Evolutionary conservation across 2,113 vertebrate genomes (phyloP), one percentile per base, ranked within the genome.

Genomic region (Plecturocebus donacophilus): DNA sequence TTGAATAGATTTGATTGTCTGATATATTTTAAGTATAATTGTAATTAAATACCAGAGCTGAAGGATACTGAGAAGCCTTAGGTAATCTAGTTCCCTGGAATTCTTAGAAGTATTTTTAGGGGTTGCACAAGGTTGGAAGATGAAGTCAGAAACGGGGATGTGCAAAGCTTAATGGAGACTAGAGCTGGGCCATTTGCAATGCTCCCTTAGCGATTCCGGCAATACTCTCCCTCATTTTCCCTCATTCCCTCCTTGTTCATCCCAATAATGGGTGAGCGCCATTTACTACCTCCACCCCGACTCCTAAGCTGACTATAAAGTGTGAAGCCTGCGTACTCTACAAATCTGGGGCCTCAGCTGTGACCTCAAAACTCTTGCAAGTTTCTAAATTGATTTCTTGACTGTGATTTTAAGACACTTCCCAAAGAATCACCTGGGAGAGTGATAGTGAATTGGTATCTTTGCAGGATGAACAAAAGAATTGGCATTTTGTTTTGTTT

Each of bases 31-130:
- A 95, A 94, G 66, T 47, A 16, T 81, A 40, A 32, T 17, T 81
- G 5, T 85, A 47, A 88, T 93, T 94, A 68, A 84, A 87, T 66
- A 64, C 87, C 52, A 95, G 58, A 83, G 47, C 38, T 52, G 56
- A 92, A 92, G 77, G 66, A 93, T 58, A 30, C 10, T 40, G 68
- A 52, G 80, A 42, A 85, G 8, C 38, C 35, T 49, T 30, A 38
- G 87, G 49, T 71, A 81, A 45, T 76, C 61, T 40, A 54, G 42
- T 66, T 56, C 32, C 6, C 45, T 83, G 49, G 52, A 75, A 75
- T 86, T 75, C 54, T 61, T 73, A 58, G 9, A 82, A 70, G 40
- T 7, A 35, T 40, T 95, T 38, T 80, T 12, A 82, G 2, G 27
- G 21, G n/a, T 32, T 82, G 35, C 35, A 13, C 40, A 58, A 54